Evolutionary conservation across 1,140 invertebrate genomes (phyloP).

Genomic region (Scaptomyza hsui): DNA sequence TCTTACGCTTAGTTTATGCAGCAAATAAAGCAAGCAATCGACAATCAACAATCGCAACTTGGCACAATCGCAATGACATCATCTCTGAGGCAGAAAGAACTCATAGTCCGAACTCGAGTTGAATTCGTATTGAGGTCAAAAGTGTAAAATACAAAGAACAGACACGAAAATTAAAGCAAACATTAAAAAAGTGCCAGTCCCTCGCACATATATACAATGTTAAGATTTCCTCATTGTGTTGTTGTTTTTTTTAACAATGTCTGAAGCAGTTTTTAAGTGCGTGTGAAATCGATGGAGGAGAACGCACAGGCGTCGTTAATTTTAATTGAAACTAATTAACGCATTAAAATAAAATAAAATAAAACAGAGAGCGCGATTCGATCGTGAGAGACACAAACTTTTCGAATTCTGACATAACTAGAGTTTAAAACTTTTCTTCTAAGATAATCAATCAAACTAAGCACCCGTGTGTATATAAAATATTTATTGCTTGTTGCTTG

Average conservation of each 20-base stretch:
- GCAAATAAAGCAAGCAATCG: constrained; percentile 3
- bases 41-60: not conserved
- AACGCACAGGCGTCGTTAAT: constrained; percentile 68
- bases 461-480: not conserved
- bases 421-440: not conserved
- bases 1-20: constrained; percentile 24
- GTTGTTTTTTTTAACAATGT: constrained; percentile 24
- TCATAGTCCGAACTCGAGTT: constrained; percentile 43
- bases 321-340: constrained; percentile 82
- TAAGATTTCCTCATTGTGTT: constrained; percentile 62
- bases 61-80: constrained; percentile 63
- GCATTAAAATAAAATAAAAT: constrained; percentile 34
- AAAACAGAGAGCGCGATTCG: not conserved
- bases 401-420: constrained; percentile 8
- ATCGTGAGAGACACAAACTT: not conserved
- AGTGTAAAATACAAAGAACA: constrained; percentile 57
- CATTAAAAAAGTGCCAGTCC: constrained; percentile 54
- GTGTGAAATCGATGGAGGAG: constrained; percentile 71
- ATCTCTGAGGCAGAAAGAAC: constrained; percentile 50
- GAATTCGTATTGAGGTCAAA: constrained; percentile 72
- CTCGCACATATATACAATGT: constrained; percentile 27
- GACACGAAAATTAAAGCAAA: constrained; percentile 68
- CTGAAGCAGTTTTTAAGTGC: constrained; percentile 47
- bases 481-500: constrained; percentile 17
- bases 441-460: constrained; percentile 15